A percentile compares a stretch with the other conserved stretches of the same genome.
These are phyloP conservation scores for Meghimatium bilineatum DNA, from an alignment of 2,888 invertebrate genomes.

Conservation along the genomic window DNA sequence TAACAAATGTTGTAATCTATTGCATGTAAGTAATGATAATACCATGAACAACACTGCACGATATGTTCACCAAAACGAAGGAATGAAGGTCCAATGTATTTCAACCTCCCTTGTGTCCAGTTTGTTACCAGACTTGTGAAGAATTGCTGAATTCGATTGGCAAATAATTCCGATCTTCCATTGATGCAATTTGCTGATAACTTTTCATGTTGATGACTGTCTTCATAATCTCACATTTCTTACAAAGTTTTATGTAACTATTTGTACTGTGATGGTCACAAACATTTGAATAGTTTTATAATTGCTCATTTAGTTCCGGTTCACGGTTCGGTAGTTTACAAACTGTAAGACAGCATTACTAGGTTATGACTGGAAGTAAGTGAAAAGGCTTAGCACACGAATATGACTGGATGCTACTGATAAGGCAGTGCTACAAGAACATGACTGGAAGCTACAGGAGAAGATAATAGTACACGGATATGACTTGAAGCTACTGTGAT, in stretches of 20 bases:
- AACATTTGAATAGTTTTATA: not conserved
- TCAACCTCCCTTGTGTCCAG: constrained; percentile 12
- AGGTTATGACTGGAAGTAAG: no score
- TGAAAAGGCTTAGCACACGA: no score
- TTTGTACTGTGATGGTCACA: constrained; percentile 37
- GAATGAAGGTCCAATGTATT: constrained; percentile 11
- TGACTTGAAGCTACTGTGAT: no score
- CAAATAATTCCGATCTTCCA: constrained; percentile 55
- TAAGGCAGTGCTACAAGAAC: no score
- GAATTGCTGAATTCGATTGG: constrained; percentile 46
- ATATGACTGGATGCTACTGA: no score
- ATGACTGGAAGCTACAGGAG: no score
- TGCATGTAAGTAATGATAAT: not conserved
- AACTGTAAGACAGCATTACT: no score
- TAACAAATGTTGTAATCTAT: not conserved
- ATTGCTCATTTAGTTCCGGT: not conserved
- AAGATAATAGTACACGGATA: no score
- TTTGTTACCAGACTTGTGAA: constrained; percentile 41
- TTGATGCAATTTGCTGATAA: constrained; percentile 52
- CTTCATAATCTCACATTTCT: constrained; percentile 19
- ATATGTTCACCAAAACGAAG: constrained; percentile 1
- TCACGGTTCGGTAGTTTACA: not conserved
- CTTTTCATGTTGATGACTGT: constrained; percentile 40
- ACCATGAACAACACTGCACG: not conserved
- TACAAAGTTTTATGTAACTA: constrained; percentile 22